A percentile compares a stretch with the other conserved stretches of the same genome.
These are phyloP conservation scores for Eupithecia insigniata DNA, from an alignment of 2,888 invertebrate genomes.

Conservation along the genomic window DNA sequence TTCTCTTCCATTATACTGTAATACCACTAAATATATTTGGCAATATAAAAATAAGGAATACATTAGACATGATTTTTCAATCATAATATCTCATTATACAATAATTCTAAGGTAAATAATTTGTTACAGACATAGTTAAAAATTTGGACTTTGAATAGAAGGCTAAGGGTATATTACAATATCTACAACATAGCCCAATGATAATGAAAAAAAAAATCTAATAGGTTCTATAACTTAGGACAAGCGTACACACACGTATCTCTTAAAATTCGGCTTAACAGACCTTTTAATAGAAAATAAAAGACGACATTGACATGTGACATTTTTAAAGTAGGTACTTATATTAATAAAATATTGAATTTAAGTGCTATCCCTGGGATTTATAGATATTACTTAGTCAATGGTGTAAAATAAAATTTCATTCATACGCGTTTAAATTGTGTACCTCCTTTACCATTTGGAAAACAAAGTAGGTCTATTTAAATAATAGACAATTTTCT, in stretches of 20 bases:
- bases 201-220: conserved; percentile 41
- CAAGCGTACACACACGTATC: conserved; percentile 5
- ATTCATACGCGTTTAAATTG: neutral
- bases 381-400: neutral
- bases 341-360: neutral
- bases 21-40: conserved; percentile 82
- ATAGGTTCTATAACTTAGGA: conserved; percentile 61
- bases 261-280: neutral
- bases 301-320: neutral
- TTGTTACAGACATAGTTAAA: conserved; percentile 58
- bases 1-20: conserved; percentile 73
- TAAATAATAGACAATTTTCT: neutral
- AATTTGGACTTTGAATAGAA: conserved; percentile 51
- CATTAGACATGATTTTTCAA: conserved; percentile 77
- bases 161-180: conserved; percentile 41
- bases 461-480: neutral
- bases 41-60: conserved; percentile 83
- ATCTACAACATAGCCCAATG: conserved; percentile 44
- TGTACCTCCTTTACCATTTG: neutral
- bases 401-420: neutral
- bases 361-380: neutral
- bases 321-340: neutral
- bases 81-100: conserved; percentile 69
- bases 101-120: conserved; percentile 56
- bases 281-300: neutral